These are phyloP conservation scores for Stenichneumon culpator DNA, from an alignment of 2,888 invertebrate genomes.

Conservation along the genomic window DNA sequence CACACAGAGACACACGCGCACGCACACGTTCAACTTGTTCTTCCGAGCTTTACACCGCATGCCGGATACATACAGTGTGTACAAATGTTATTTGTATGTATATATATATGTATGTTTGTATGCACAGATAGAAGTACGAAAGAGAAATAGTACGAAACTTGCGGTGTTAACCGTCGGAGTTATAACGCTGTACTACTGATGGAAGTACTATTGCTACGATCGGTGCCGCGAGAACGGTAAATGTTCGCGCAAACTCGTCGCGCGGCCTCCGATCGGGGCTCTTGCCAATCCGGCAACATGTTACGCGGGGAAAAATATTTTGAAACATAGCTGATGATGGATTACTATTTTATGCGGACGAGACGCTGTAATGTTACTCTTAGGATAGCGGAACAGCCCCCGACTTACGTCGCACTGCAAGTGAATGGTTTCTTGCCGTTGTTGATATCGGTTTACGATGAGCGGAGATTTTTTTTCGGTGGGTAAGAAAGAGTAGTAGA, in stretches of 20 bases:
- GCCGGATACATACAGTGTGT: neutral
- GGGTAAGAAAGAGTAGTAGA: neutral
- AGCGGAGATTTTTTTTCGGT: neutral
- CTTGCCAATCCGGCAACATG: neutral
- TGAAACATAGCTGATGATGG: neutral
- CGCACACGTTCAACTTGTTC: conserved; percentile 7
- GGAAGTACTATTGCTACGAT: conserved; percentile 32
- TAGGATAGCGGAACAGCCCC: neutral
- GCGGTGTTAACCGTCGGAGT: conserved; percentile 18
- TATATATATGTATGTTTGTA: neutral
- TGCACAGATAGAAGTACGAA: neutral
- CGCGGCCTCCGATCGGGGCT: neutral
- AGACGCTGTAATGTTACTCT: neutral
- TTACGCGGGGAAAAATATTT: conserved; percentile 34
- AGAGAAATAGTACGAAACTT: conserved; percentile 13
- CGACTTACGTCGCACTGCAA: neutral
- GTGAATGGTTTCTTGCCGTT: neutral
- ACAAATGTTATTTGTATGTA: neutral
- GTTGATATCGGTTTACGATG: neutral
- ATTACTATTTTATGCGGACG: neutral
- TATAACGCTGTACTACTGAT: conserved; percentile 23
- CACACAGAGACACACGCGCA: neutral
- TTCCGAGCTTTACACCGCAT: conserved; percentile 6
- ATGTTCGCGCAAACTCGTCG: conserved; percentile 36
- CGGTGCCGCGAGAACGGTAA: conserved; percentile 56